These are phyloP conservation scores for Penelope pileata DNA, from an alignment of 2,113 vertebrate genomes.

Conservation along the genomic window DNA sequence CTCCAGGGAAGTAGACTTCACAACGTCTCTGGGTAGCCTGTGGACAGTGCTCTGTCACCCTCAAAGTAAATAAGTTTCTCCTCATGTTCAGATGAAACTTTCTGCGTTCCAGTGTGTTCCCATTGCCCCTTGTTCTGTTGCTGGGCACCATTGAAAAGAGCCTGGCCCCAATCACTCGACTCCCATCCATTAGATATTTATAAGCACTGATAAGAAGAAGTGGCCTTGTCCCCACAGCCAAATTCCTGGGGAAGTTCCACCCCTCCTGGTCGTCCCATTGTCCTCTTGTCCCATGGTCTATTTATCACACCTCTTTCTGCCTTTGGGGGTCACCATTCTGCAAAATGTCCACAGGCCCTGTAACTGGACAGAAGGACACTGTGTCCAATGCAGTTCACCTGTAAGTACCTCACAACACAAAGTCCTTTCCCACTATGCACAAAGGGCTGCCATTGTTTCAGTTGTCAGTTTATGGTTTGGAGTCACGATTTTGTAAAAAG, in stretches of 20 bases:
- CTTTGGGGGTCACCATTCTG: neutral
- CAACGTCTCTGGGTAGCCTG: no score
- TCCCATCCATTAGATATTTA: no score
- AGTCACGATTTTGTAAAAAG: neutral
- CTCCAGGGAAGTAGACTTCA: no score
- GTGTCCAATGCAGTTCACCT: neutral
- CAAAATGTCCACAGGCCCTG: neutral
- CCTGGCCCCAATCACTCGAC: no score
- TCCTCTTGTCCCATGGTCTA: accelerated
- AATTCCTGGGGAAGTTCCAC: accelerated
- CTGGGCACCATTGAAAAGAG: no score
- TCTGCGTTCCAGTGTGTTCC: no score
- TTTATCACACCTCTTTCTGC: neutral
- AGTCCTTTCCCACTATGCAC: neutral
- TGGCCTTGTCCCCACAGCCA: accelerated
- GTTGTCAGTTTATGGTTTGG: neutral
- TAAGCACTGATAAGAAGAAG: no score
- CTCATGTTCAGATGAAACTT: no score
- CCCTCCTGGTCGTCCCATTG: no score
- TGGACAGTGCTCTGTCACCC: no score
- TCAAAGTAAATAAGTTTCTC: no score
- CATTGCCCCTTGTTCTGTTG: no score
- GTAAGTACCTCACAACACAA: neutral
- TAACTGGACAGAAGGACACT: neutral
- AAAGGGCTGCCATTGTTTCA: neutral